Evolutionary conservation across 2,797 vertebrate genomes (phyloP).

Genomic region (Danio choprae): DNA sequence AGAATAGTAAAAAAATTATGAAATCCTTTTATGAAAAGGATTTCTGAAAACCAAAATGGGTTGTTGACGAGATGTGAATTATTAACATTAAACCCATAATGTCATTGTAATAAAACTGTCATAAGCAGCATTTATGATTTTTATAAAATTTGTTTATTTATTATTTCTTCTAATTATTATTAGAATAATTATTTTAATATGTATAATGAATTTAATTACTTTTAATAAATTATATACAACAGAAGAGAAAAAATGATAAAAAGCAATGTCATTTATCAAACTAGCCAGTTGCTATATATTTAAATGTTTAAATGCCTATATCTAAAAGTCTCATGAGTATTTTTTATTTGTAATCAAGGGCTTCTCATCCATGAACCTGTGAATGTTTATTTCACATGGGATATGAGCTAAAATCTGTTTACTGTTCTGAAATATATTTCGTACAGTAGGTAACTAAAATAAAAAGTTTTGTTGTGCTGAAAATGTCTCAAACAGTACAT

Average conservation of each 20-base stretch:
- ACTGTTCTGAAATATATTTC: neutral
- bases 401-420: neutral
- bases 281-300: too few relatives aligned
- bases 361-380: neutral
- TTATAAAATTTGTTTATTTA: neutral
- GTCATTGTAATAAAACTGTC: neutral
- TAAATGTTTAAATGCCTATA: too few relatives aligned
- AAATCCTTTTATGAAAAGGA: too few relatives aligned
- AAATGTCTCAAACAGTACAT: neutral
- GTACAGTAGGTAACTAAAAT: neutral
- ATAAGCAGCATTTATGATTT: neutral
- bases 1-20: neutral
- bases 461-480: neutral
- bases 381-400: neutral
- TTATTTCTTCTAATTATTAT: too few relatives aligned
- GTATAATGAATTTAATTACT: too few relatives aligned
- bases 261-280: too few relatives aligned
- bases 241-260: too few relatives aligned
- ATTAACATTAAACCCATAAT: neutral
- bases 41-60: neutral
- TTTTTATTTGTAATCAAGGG: too few relatives aligned
- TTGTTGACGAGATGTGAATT: neutral
- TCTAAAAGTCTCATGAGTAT: too few relatives aligned
- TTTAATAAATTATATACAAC: too few relatives aligned
- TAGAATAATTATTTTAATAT: too few relatives aligned